Base-by-base conservation (phyloP, 2,113 vertebrate genomes). In the Vidua chalybeata region DNA sequence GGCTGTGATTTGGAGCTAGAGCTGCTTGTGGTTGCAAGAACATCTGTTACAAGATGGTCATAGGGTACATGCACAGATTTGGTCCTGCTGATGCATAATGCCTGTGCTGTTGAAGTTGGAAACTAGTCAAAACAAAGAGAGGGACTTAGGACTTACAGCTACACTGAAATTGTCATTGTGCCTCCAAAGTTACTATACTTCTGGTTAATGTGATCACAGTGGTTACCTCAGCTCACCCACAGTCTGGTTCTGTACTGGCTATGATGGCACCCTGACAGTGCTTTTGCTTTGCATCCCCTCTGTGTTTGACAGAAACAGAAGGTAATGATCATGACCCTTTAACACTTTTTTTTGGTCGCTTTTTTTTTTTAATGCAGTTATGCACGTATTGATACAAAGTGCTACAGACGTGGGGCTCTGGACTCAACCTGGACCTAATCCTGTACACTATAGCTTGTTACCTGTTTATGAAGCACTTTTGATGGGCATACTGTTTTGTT, bases 1-100 rank as follows among this genome's bases (percentile, higher is more conserved):
- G 91, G 84, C 95, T 89, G 68, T 56, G 78, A 68, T 87, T 71
- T 87, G 90, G 90, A 86, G 66, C 56, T 94, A 17, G 69, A 93
- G 58, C 78, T 93, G 68, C 91, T 92, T 94, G 61, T 79, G 78
- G 72, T 79, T 94, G 92, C 64, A 93, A 72, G 87, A 95, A 95
- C 86, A 95, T 84, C 89, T 96, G 84, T 91, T 94, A 89, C 64
- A 85, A 85, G 80, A 30, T 61, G 89, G 37, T 95, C 59, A 27
- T 74, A 51, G 41, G 43, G 93, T 54, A 88, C 61, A 67, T 33
- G 78, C 62, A 90, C 7, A 14, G n/a, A 52, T 91, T 49, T 61
- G 13, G 89, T 87, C 85, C 73, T 95, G 85, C 94, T 88, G 83
- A 69, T 95, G 88, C 76, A 37, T 15, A 37, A 82, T 95, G 68